phyloP scores from a whole-genome alignment of 2,113 vertebrate species.

The Zosterops lateralis region DNA sequence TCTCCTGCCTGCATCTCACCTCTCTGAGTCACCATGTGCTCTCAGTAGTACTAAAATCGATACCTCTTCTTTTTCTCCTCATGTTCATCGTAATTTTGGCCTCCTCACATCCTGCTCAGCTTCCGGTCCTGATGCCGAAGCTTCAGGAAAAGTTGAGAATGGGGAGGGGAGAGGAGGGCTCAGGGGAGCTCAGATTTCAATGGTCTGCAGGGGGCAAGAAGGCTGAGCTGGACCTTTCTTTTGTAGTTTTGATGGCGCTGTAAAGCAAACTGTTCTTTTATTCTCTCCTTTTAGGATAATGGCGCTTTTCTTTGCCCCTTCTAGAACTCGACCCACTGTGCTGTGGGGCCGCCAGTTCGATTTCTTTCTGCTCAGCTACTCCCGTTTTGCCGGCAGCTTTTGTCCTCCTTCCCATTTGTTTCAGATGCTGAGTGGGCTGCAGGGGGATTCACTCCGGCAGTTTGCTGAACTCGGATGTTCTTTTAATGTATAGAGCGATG shows the following conservation, averaged over 20 bases:
- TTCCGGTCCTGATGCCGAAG: neutral
- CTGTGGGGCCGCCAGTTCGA: neutral
- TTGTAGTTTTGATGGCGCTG: neutral
- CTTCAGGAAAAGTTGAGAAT: neutral
- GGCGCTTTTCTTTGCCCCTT: neutral
- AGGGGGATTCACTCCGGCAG: neutral
- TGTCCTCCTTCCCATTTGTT: neutral
- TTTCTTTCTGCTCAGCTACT: slow-evolving; percentile 53
- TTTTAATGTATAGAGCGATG: neutral
- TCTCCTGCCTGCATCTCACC: neutral
- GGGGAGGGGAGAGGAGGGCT: neutral
- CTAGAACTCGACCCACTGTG: neutral
- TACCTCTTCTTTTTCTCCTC: neutral
- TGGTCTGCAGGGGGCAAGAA: neutral
- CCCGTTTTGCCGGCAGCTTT: slow-evolving; percentile 13
- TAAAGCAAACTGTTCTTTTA: neutral
- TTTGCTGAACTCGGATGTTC: neutral
- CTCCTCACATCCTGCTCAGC: neutral
- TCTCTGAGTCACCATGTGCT: neutral
- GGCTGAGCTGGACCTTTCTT: neutral
- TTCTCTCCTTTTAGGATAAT: neutral
- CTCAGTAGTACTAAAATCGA: neutral
- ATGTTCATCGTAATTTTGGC: fast-evolving
- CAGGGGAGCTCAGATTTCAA: neutral
- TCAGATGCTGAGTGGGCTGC: neutral